Percentiles rank a stretch among this genome's conserved stretches.
These are phyloP conservation scores for Dasyprocta punctata DNA, from an alignment of 2,113 vertebrate genomes.

Conservation along the genomic window DNA sequence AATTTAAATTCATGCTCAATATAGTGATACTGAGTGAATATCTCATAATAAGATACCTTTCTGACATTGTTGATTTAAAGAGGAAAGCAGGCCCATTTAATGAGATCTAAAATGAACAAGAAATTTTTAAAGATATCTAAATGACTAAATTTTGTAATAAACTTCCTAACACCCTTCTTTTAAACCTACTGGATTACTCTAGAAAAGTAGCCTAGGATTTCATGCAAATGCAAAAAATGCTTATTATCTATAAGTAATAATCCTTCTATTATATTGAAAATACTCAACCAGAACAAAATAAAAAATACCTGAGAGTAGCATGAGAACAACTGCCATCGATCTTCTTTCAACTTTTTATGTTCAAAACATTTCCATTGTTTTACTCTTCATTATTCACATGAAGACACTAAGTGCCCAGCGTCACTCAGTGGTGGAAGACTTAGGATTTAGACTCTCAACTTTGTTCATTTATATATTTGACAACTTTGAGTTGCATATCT, in stretches of 20 bases:
- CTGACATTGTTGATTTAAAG: neutral
- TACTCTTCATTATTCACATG: neutral
- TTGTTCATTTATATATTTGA: neutral
- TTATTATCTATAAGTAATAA: neutral
- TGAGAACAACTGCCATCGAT: neutral
- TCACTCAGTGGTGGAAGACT: neutral
- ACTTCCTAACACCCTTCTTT: neutral
- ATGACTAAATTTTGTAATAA: neutral
- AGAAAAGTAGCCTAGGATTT: neutral
- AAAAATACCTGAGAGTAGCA: neutral
- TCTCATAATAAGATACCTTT: neutral
- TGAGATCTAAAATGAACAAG: neutral
- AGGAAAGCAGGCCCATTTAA: neutral
- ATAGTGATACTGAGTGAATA: neutral
- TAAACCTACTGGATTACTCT: neutral
- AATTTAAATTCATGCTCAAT: neutral
- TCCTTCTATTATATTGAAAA: neutral
- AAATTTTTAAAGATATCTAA: neutral
- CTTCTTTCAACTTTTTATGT: neutral
- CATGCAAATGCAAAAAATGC: neutral
- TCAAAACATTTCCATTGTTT: neutral
- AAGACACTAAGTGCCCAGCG: neutral
- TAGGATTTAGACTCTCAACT: neutral
- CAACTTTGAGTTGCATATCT: neutral
- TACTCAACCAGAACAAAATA: neutral